Conservation (phyloP, 2,113 vertebrate species). For the Poeciliopsis turrubarensis region DNA sequence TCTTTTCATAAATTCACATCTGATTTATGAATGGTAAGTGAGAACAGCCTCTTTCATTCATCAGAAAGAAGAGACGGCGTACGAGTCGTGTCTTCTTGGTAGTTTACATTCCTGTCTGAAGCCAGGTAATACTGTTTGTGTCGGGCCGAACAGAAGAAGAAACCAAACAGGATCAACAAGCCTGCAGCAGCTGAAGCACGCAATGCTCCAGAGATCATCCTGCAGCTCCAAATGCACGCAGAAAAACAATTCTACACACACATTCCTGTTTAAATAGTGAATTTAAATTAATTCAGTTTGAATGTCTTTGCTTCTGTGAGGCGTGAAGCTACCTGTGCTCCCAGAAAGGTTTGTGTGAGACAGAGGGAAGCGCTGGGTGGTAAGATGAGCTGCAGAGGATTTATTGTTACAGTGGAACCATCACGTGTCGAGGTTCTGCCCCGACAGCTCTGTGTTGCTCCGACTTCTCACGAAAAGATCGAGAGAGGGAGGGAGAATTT, state of each 20-base stretch:
- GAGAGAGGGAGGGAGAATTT: constrained; percentile 51
- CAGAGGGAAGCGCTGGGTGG: constrained; percentile 37
- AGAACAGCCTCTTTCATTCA: constrained; percentile 69
- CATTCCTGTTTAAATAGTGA: not conserved
- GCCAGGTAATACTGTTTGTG: constrained; percentile 64
- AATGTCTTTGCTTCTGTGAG: not conserved
- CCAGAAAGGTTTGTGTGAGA: constrained; percentile 5
- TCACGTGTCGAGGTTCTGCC: constrained; percentile 68
- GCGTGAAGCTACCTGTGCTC: not conserved
- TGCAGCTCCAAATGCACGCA: not conserved
- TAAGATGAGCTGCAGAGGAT: constrained; percentile 68
- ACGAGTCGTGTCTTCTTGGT: constrained; percentile 41
- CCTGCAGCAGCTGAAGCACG: constrained; percentile 59
- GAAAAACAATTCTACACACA: not conserved
- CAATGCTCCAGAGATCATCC: constrained; percentile 31
- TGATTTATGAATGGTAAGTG: constrained; percentile 76
- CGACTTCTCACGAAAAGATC: constrained; percentile 75
- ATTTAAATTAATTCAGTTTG: not conserved
- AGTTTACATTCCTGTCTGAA: constrained; percentile 78
- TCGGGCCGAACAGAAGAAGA: constrained; percentile 71
- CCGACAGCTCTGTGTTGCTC: constrained; percentile 63
- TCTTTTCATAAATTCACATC: constrained; percentile 20
- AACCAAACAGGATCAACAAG: constrained; percentile 76
- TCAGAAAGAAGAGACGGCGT: constrained; percentile 26
- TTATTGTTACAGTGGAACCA: constrained; percentile 70